Percentiles rank a stretch among this genome's conserved stretches.
These are phyloP conservation scores for Dryococelus australis DNA, from an alignment of 2,888 invertebrate species.

Conservation along the genomic window DNA sequence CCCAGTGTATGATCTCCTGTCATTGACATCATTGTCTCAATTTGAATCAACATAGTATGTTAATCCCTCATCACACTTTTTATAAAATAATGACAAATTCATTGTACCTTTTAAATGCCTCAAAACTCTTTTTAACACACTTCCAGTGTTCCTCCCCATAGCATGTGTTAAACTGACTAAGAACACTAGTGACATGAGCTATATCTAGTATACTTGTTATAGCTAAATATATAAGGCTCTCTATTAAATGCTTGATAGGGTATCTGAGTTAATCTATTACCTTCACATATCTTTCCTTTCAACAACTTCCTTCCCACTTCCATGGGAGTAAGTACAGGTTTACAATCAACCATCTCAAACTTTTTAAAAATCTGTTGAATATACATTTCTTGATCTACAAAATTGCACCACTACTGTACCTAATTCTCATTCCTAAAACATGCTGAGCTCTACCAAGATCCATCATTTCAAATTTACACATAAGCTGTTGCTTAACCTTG, in stretches of 20 bases:
- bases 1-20: not conserved
- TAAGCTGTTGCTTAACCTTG: not conserved
- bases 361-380: conserved; percentile 18
- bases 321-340: not conserved
- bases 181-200: not conserved
- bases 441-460: conserved; percentile 8
- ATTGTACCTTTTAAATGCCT: conserved; percentile 13
- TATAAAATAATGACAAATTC: conserved; percentile 10
- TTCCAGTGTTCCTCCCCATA: not conserved
- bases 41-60: not conserved
- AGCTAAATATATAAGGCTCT: conserved; percentile 13
- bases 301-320: conserved; percentile 4
- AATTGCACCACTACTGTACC: not conserved
- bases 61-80: not conserved
- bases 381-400: not conserved
- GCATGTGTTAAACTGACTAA: conserved; percentile 23
- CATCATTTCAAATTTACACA: no score
- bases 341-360: conserved; percentile 16
- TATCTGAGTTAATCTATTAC: not conserved
- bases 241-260: conserved; percentile 23
- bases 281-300: not conserved
- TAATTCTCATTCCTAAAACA: conserved; percentile 25
- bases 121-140: conserved; percentile 13
- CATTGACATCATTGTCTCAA: not conserved
- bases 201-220: conserved; percentile 3